Evolutionary conservation across 2,888 invertebrate species (phyloP).

Genomic region (Plebejus anna): DNA sequence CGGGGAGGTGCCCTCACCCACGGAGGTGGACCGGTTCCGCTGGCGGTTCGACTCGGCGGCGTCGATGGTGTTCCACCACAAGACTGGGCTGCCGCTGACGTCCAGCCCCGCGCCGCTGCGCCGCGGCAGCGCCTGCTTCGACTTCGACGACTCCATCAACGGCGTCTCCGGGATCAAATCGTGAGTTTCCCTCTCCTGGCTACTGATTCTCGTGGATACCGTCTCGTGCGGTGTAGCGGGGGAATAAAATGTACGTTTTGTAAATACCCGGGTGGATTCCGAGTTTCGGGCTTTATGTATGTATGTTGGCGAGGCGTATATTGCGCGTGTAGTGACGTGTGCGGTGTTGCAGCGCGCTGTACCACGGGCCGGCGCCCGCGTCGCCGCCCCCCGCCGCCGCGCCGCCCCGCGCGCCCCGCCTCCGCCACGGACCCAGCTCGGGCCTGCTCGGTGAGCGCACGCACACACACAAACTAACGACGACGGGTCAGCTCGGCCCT

Average conservation of each 20-base stretch:
- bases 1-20: constrained; percentile 83
- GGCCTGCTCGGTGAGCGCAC: constrained; percentile 71
- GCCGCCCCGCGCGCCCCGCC: constrained; percentile 36
- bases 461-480: constrained; percentile 4
- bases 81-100: constrained; percentile 89
- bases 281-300: neutral
- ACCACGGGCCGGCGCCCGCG: constrained; percentile 64
- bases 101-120: constrained; percentile 92
- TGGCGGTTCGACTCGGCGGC: constrained; percentile 88
- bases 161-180: constrained; percentile 90
- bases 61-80: constrained; percentile 90
- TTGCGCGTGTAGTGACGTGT: constrained; percentile 5
- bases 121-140: constrained; percentile 88
- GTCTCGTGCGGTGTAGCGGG: neutral
- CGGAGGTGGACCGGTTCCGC: constrained; percentile 86
- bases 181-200: constrained; percentile 59
- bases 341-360: constrained; percentile 80
- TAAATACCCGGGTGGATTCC: neutral
- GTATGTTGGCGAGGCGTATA: neutral
- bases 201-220: neutral
- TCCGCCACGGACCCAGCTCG: constrained; percentile 68
- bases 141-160: constrained; percentile 89
- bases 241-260: neutral
- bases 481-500: neutral
- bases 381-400: constrained; percentile 38